Conservation (phyloP, 1,140 invertebrate species). For the Sycophaga agraensis region DNA sequence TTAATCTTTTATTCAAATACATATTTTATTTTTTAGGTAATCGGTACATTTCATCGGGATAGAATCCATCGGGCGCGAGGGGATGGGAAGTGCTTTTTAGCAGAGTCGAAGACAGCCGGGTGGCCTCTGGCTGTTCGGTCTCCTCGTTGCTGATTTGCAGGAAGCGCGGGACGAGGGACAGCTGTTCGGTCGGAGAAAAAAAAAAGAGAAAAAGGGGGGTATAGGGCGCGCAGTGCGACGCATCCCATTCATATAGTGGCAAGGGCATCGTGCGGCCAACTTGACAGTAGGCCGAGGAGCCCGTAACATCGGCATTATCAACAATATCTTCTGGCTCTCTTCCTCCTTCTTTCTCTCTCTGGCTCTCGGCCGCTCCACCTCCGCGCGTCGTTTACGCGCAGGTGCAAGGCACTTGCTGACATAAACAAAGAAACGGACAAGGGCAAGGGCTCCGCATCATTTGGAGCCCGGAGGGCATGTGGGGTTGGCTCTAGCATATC, state of each 20-base stretch:
- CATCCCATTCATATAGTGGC: not conserved
- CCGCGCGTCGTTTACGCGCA: no score
- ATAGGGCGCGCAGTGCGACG: not conserved
- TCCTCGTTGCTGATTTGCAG: no score
- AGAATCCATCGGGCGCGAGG: not conserved
- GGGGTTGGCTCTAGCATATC: not conserved
- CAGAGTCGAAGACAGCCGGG: no score
- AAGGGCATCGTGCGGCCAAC: not conserved
- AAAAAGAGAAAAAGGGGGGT: not conserved
- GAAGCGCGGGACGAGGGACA: no score
- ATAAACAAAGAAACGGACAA: not conserved
- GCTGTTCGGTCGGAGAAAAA: not conserved
- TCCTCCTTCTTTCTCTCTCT: no score
- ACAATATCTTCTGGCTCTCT: no score
- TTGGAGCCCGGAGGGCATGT: constrained; percentile 38
- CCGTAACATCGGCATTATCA: not conserved
- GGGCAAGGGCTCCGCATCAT: constrained; percentile 35
- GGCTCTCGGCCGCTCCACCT: no score
- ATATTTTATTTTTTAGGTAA: not conserved
- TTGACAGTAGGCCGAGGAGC: not conserved
- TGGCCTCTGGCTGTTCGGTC: no score
- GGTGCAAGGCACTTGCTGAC: not conserved
- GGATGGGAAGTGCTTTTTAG: not conserved
- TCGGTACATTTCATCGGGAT: not conserved
- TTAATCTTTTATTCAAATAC: not conserved